Evolutionary conservation across 2,113 vertebrate species (phyloP).

Genomic region (Cyanoramphus novaezelandiae): DNA sequence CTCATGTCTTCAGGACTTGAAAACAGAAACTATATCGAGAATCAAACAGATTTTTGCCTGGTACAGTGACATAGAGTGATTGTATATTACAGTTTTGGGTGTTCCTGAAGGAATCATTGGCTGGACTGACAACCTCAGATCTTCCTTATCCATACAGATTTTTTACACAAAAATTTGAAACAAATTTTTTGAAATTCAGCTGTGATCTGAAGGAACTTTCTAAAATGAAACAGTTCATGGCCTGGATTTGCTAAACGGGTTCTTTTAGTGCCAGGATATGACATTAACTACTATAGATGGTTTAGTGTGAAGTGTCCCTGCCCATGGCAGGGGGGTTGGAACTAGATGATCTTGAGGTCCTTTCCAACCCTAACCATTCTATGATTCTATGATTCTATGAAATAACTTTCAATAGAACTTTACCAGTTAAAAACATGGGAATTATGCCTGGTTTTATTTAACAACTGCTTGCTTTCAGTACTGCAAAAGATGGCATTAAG

Average conservation of each 20-base stretch:
- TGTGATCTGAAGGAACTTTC: not conserved
- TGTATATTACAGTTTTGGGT: not conserved
- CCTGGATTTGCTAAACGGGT: not conserved
- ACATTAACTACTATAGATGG: too few species aligned
- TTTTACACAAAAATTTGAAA: not conserved
- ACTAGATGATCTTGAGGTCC: too few species aligned
- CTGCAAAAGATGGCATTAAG: not conserved
- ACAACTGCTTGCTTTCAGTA: not conserved
- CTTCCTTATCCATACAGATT: not conserved
- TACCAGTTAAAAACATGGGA: not conserved
- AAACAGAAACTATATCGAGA: not conserved
- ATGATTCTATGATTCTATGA: too few species aligned
- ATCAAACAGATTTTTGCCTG: not conserved
- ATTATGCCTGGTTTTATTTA: not conserved
- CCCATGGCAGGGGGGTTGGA: too few species aligned
- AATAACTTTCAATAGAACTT: not conserved
- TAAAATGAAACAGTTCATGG: not conserved
- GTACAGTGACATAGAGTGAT: not conserved
- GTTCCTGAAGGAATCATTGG: not conserved
- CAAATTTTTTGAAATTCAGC: not conserved
- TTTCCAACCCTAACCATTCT: too few species aligned
- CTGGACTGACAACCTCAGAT: not conserved
- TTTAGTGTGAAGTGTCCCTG: too few species aligned
- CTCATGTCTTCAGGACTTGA: not conserved
- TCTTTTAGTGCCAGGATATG: not conserved